A percentile compares a stretch with the other conserved stretches of the same genome.
These are phyloP conservation scores for Notodonta ziczac DNA, from an alignment of 2,888 invertebrate species.

Conservation along the genomic window DNA sequence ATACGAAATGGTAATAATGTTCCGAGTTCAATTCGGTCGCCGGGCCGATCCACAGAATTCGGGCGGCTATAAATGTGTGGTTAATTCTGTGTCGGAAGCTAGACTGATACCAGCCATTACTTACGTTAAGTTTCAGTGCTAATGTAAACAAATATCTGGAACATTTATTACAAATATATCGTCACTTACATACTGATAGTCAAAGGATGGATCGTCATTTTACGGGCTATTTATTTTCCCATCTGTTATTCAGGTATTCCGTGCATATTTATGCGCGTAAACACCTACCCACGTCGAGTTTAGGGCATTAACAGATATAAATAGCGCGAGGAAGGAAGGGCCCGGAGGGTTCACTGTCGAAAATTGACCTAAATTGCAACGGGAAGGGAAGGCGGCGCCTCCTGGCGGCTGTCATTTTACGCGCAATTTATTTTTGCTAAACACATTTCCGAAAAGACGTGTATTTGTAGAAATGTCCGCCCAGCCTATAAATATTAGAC, in stretches of 20 bases:
- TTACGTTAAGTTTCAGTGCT: too few species aligned
- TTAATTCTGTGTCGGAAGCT: too few species aligned
- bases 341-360: constrained; percentile 41
- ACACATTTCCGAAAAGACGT: constrained; percentile 40
- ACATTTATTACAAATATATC: too few species aligned
- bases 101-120: too few species aligned
- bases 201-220: background rate
- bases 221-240: background rate
- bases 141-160: too few species aligned
- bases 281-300: constrained; percentile 43
- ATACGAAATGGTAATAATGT: too few species aligned
- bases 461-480: too few species aligned
- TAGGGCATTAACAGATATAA: constrained; percentile 44
- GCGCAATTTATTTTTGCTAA: constrained; percentile 64
- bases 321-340: constrained; percentile 52
- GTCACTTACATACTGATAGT: background rate
- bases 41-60: too few species aligned
- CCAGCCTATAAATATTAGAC: too few species aligned
- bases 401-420: constrained; percentile 66
- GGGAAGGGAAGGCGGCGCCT: constrained; percentile 48
- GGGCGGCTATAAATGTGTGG: too few species aligned
- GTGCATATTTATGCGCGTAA: constrained; percentile 28
- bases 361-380: constrained; percentile 68
- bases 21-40: too few species aligned
- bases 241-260: background rate